Evolutionary conservation across 2,113 vertebrate species (phyloP).

Genomic region (Scolopax mira): DNA sequence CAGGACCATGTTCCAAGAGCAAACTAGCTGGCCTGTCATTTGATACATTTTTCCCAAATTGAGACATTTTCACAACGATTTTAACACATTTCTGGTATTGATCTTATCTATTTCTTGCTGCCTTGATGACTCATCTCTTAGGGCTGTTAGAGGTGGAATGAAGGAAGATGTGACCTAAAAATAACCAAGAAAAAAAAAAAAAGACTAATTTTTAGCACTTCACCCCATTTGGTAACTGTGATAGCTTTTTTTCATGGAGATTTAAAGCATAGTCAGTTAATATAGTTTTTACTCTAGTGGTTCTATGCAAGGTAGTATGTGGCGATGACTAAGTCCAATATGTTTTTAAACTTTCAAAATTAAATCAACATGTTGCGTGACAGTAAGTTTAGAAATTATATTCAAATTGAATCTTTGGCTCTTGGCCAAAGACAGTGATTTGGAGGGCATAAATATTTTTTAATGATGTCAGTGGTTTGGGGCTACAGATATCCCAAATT

Average conservation of each 20-base stretch:
- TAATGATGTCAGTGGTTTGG: not conserved
- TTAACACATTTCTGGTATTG: not conserved
- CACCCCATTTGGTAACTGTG: not conserved
- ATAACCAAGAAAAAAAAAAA: not conserved
- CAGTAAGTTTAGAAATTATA: not conserved
- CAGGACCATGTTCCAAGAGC: not conserved
- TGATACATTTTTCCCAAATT: not conserved
- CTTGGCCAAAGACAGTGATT: not conserved
- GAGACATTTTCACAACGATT: not conserved
- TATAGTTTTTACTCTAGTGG: not conserved
- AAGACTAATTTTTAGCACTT: not conserved
- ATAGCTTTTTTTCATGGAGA: not conserved
- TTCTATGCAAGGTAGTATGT: not conserved
- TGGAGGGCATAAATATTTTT: not conserved
- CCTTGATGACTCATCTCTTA: not conserved
- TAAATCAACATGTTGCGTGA: not conserved
- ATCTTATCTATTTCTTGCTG: not conserved
- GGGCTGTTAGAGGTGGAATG: not conserved
- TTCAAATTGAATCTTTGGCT: not conserved
- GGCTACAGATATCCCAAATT: not conserved
- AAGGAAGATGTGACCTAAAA: not conserved
- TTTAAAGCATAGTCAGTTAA: not conserved
- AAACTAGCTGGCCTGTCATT: not conserved
- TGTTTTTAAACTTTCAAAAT: not conserved
- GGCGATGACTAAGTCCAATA: fast-evolving